Conservation (phyloP, 2,113 vertebrate genomes). For the Otolemur garnettii region DNA sequence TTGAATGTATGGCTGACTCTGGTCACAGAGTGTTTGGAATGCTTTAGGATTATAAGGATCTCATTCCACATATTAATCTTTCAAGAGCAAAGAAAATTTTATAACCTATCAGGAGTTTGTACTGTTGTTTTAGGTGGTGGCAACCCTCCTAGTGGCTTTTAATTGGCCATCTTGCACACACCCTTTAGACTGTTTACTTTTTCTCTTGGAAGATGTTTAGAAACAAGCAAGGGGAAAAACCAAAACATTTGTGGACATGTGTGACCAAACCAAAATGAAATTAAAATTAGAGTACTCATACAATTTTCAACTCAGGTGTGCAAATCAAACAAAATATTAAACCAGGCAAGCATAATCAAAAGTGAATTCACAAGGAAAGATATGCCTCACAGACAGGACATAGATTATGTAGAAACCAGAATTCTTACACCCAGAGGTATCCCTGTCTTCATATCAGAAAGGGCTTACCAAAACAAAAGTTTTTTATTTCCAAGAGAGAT, state of each 20-base stretch:
- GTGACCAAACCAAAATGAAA: neutral
- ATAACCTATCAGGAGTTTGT: neutral
- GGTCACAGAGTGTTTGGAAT: neutral
- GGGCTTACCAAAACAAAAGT: neutral
- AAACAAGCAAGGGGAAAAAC: neutral
- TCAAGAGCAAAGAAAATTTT: neutral
- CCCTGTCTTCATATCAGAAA: neutral
- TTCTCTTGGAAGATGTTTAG: neutral
- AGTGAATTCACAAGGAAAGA: neutral
- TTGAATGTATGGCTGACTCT: neutral
- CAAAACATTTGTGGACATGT: neutral
- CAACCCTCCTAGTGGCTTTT: neutral
- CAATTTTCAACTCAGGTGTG: neutral
- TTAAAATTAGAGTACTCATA: neutral
- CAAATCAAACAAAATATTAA: neutral
- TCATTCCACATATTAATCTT: neutral
- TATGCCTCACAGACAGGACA: neutral
- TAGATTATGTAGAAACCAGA: neutral
- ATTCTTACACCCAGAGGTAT: too few relatives aligned
- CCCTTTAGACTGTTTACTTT: neutral
- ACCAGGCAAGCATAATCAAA: neutral
- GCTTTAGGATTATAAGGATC: neutral
- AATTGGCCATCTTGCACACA: neutral
- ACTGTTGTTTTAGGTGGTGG: neutral
- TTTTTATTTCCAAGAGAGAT: neutral